These are phyloP conservation scores for Chloroceryle aenea DNA, from an alignment of 2,113 vertebrate species.

Conservation along the genomic window DNA sequence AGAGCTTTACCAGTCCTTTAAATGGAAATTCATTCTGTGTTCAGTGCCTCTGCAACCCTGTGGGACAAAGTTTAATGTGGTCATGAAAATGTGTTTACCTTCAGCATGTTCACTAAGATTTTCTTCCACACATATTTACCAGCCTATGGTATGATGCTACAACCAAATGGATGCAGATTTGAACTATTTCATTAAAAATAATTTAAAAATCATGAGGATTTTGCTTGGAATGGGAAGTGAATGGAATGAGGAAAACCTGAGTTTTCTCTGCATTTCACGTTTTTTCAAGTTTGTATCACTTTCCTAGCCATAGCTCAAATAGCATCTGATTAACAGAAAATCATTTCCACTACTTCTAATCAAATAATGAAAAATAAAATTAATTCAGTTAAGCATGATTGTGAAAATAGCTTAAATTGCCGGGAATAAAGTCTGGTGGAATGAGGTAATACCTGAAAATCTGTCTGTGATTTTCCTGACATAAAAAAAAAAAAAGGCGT, in stretches of 20 bases:
- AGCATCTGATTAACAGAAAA: background rate
- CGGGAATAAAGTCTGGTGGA: background rate
- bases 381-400: background rate
- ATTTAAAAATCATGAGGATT: background rate
- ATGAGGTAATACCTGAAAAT: background rate
- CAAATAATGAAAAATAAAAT: background rate
- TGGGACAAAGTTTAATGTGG: background rate
- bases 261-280: background rate
- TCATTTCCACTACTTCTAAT: background rate
- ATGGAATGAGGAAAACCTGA: background rate
- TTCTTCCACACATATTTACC: background rate
- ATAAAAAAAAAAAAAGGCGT: background rate
- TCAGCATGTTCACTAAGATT: background rate
- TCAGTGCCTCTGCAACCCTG: background rate
- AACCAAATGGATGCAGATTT: background rate
- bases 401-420: background rate
- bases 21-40: conserved; percentile 29
- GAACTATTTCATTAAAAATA: background rate
- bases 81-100: background rate
- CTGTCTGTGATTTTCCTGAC: background rate
- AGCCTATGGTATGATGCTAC: background rate
- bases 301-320: background rate
- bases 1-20: conserved; percentile 5
- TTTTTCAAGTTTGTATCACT: background rate
- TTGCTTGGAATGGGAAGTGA: background rate